These are phyloP conservation scores for Nasonia oneida DNA, from an alignment of 2,888 invertebrate species.

Conservation along the genomic window DNA sequence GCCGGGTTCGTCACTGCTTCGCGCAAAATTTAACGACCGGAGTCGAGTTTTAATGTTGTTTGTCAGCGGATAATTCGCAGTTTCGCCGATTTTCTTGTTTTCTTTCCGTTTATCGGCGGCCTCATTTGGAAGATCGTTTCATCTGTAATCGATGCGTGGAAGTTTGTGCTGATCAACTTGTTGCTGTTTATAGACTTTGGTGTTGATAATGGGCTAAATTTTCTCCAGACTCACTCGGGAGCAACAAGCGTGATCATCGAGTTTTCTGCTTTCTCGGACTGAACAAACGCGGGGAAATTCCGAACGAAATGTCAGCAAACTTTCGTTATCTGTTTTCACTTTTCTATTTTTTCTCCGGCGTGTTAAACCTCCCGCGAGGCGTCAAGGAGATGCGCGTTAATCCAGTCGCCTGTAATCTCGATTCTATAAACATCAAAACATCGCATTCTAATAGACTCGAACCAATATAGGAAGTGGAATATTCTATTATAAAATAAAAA, in stretches of 20 bases:
- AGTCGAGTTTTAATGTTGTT: neutral
- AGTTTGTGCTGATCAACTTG: neutral
- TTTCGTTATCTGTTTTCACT: constrained; percentile 10
- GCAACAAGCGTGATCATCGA: neutral
- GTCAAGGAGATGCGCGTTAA: neutral
- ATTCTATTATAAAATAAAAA: neutral
- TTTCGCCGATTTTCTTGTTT: neutral
- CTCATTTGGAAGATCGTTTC: neutral
- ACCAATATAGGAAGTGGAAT: neutral
- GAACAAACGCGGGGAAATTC: constrained; percentile 43
- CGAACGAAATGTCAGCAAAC: constrained; percentile 22
- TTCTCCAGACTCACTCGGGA: neutral
- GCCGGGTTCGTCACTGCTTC: neutral
- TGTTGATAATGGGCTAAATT: neutral
- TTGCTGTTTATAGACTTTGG: neutral
- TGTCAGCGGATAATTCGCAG: no score
- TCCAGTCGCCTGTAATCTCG: neutral
- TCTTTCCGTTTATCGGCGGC: neutral
- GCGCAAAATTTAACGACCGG: neutral
- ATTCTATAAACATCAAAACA: neutral
- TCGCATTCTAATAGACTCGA: neutral
- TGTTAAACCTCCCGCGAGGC: constrained; percentile 10
- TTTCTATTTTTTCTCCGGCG: neutral
- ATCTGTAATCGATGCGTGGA: neutral
- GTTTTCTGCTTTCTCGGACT: constrained; percentile 25